phyloP scores from a whole-genome alignment of 1,140 invertebrate species.

The Caerostris extrusa region DNA sequence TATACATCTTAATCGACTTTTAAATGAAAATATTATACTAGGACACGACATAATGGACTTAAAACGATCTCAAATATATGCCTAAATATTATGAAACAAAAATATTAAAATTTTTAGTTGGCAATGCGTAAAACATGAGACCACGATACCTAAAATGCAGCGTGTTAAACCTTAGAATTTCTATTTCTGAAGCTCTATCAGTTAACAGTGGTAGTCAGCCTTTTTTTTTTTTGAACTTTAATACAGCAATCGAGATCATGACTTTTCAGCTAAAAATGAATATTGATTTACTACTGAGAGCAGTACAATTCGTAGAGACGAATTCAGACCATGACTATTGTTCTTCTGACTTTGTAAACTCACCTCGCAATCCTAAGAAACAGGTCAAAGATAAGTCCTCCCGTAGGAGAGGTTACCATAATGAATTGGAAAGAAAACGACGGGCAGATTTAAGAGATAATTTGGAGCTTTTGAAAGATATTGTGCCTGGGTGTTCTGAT shows the following conservation, averaged over 20 bases:
- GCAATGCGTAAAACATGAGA: conserved; percentile 40
- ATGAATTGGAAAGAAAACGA: conserved; percentile 64
- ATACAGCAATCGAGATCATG: neutral
- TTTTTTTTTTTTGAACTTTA: neutral
- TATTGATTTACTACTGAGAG: conserved; percentile 58
- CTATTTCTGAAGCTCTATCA: neutral
- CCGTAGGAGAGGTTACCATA: conserved; percentile 58
- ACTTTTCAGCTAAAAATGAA: conserved; percentile 27
- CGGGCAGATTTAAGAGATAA: conserved; percentile 56
- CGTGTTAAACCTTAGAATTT: conserved; percentile 16
- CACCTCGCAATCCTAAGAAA: neutral
- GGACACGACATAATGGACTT: no score
- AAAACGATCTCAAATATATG: no score
- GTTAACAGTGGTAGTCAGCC: no score
- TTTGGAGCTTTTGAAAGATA: conserved; percentile 47
- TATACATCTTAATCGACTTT: no score
- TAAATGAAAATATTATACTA: no score
- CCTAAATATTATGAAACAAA: neutral
- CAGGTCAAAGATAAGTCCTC: conserved; percentile 5
- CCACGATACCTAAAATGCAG: conserved; percentile 37
- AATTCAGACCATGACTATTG: conserved; percentile 69
- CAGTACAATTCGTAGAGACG: conserved; percentile 50
- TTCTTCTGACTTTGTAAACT: neutral
- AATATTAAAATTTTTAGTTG: neutral
- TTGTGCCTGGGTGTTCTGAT: neutral